Conservation (phyloP, 2,797 vertebrate genomes). For the Enteromius fasciolatus region DNA sequence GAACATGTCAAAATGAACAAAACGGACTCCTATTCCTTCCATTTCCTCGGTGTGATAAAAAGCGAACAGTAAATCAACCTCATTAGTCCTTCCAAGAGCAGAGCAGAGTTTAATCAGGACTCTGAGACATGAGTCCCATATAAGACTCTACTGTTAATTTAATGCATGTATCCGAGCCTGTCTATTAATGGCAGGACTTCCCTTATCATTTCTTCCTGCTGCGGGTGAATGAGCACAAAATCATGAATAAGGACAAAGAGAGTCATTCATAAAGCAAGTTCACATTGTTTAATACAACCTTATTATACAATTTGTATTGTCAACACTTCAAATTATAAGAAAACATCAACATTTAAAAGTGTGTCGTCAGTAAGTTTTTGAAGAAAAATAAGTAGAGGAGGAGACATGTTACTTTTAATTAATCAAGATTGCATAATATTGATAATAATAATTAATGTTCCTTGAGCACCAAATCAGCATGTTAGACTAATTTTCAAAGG, state of each 20-base stretch:
- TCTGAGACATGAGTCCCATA: background rate
- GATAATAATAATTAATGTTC: background rate
- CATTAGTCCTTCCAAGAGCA: constrained; percentile 23
- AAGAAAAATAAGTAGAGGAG: too few relatives aligned
- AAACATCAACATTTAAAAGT: background rate
- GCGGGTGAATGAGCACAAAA: constrained; percentile 9
- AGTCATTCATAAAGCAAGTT: constrained; percentile 29
- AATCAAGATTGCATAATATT: background rate
- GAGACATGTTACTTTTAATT: background rate
- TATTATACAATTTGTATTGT: background rate
- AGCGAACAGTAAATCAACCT: background rate
- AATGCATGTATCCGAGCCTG: constrained; percentile 2
- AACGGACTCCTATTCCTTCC: background rate
- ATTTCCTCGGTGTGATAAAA: background rate
- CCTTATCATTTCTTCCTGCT: constrained; percentile 11
- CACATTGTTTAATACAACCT: background rate
- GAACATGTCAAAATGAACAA: background rate
- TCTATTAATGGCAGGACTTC: constrained; percentile 8
- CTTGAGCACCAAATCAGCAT: background rate
- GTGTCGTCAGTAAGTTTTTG: background rate
- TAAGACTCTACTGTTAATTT: constrained; percentile 21
- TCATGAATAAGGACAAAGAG: constrained; percentile 1
- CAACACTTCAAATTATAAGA: background rate
- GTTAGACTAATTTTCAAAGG: background rate
- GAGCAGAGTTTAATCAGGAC: background rate